phyloP scores from a whole-genome alignment of 2,888 invertebrate species.

The Ennomos erosarius region DNA sequence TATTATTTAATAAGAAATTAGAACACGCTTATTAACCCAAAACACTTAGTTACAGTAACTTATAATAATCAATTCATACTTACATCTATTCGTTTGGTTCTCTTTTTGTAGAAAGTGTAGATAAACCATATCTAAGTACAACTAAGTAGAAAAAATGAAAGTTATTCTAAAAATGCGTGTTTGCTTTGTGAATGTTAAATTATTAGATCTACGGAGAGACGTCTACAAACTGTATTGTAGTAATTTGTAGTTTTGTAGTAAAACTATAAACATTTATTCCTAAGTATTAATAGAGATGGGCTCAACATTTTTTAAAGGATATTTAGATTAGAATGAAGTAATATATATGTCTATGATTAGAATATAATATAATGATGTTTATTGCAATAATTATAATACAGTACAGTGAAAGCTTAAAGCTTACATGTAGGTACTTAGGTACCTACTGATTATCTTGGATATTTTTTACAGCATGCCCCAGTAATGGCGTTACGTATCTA shows the following conservation, averaged over 20 bases:
- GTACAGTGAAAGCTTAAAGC: no score
- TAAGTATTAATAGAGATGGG: no score
- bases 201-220: constrained; percentile 3
- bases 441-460: no score
- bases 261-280: no score
- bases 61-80: no score
- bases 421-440: no score
- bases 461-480: constrained; percentile 3
- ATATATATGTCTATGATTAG: no score
- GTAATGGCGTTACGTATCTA: constrained; percentile 27
- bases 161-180: constrained; percentile 25
- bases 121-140: constrained; percentile 7
- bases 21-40: neutral
- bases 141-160: constrained; percentile 21
- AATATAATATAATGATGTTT: no score
- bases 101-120: constrained; percentile 27
- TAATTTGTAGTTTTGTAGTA: neutral
- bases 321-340: no score
- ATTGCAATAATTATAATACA: no score
- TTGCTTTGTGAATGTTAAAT: constrained; percentile 26
- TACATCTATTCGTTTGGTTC: constrained; percentile 13
- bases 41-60: neutral
- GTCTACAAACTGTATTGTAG: constrained; percentile 8
- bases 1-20: no score
- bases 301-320: no score